These are phyloP conservation scores for Xestia xanthographa DNA, from an alignment of 2,888 invertebrate genomes.

Conservation along the genomic window DNA sequence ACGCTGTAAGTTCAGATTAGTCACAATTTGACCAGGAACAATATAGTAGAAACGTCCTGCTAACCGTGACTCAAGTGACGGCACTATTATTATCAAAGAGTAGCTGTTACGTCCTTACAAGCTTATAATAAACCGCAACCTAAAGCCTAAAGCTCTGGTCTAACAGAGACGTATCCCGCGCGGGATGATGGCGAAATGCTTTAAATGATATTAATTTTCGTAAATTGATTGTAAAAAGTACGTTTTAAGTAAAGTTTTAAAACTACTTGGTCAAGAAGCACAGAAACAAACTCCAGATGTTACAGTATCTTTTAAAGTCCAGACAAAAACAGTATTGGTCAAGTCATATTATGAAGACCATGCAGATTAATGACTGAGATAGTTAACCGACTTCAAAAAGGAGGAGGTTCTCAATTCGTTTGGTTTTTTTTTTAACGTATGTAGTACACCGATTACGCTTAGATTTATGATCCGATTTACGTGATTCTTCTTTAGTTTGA, in stretches of 20 bases:
- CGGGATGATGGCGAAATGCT: not conserved
- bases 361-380: not conserved
- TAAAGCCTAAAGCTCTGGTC: not conserved
- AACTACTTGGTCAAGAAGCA: not conserved
- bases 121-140: not conserved
- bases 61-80: not conserved
- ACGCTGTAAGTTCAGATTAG: not conserved
- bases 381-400: too few relatives aligned
- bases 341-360: not conserved
- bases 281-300: not conserved
- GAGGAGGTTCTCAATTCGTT: too few relatives aligned
- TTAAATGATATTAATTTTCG: not conserved
- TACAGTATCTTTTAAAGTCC: not conserved
- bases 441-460: too few relatives aligned
- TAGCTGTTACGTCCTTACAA: not conserved
- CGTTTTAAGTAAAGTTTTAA: too few relatives aligned
- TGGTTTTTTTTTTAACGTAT: too few relatives aligned
- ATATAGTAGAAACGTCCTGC: not conserved
- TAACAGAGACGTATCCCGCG: not conserved
- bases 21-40: not conserved
- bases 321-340: not conserved
- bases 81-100: not conserved
- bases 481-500: too few relatives aligned
- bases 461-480: too few relatives aligned
- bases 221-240: too few relatives aligned